Percentiles rank a stretch among this genome's conserved stretches.
Conservation (phyloP, 2,888 invertebrate genomes). For the Agrilus mali region DNA sequence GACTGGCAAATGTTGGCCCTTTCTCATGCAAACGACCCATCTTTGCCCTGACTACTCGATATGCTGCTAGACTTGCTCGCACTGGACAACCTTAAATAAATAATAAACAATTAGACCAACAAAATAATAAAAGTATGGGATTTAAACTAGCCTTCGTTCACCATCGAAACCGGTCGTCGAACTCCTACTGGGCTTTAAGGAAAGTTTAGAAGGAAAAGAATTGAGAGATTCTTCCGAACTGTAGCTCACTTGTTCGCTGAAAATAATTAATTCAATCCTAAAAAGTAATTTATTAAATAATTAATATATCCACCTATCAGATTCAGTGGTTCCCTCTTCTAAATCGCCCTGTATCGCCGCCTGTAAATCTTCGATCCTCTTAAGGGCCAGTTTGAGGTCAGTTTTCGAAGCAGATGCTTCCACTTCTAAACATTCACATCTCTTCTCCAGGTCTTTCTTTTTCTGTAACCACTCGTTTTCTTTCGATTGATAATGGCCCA, state of each 20-base stretch:
- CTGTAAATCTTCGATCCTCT: conserved; percentile 83
- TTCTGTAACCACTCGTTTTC: conserved; percentile 65
- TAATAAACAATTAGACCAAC: neutral
- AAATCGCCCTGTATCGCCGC: conserved; percentile 83
- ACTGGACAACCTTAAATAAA: conserved; percentile 18
- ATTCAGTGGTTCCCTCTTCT: conserved; percentile 51
- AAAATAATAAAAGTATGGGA: neutral
- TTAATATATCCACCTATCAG: conserved; percentile 43
- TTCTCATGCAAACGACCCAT: conserved; percentile 33
- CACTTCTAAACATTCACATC: conserved; percentile 55
- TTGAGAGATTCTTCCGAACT: conserved; percentile 54
- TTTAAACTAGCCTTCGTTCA: conserved; percentile 17
- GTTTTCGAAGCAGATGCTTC: conserved; percentile 59
- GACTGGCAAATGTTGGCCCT: conserved; percentile 32
- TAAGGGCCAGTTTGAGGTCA: conserved; percentile 77
- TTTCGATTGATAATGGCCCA: conserved; percentile 52
- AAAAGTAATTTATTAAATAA: neutral
- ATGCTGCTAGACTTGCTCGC: conserved; percentile 27
- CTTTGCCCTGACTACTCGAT: conserved; percentile 24
- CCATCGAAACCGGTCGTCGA: conserved; percentile 8
- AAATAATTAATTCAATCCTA: conserved; percentile 8
- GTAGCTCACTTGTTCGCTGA: conserved; percentile 50
- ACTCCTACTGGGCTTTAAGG: conserved; percentile 6
- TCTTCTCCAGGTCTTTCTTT: conserved; percentile 63
- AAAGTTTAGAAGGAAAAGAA: conserved; percentile 48